phyloP scores from a whole-genome alignment of 2,113 vertebrate genomes.

The Hystrix brachyura region DNA sequence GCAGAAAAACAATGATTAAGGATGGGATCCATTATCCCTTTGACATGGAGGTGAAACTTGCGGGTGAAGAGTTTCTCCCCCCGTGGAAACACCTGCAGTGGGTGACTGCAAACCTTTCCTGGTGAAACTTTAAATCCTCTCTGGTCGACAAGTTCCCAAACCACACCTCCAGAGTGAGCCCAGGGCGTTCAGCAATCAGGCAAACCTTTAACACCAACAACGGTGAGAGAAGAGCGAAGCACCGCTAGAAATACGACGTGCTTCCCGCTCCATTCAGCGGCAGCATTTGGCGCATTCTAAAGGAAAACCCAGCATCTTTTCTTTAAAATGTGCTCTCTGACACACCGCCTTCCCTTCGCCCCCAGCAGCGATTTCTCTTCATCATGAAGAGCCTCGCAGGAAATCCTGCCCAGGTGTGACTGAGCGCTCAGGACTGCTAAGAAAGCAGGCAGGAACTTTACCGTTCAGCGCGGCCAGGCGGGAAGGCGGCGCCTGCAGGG shows the following conservation, averaged over 20 bases:
- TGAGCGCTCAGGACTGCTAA: background rate
- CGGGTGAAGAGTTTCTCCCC: background rate
- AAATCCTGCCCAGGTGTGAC: background rate
- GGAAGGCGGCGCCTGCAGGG: constrained; percentile 76
- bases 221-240: background rate
- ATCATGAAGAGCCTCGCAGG: background rate
- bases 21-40: background rate
- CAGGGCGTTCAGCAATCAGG: background rate
- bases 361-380: background rate
- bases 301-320: background rate
- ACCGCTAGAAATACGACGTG: background rate
- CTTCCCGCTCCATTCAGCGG: background rate
- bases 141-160: background rate
- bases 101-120: background rate
- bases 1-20: constrained; percentile 59
- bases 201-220: background rate
- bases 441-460: constrained; percentile 82
- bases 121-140: background rate
- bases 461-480: constrained; percentile 84
- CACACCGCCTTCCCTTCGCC: background rate
- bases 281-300: background rate
- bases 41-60: constrained; percentile 32
- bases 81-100: background rate
- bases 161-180: background rate
- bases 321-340: background rate